Evolutionary conservation across 2,113 vertebrate genomes (phyloP).

Genomic region (Taurulus bubalis): DNA sequence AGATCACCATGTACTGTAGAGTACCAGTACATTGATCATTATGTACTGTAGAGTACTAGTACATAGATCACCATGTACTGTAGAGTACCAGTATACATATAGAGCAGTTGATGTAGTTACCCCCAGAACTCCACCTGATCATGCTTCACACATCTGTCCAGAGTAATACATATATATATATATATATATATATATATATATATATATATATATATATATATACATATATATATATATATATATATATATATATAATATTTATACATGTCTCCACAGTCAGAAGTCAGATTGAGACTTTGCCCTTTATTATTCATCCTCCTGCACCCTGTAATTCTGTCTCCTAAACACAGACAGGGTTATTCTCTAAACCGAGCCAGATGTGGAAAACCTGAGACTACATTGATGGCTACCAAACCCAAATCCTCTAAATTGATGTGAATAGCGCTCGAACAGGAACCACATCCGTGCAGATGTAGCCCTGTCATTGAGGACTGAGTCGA

Average conservation of each 20-base stretch:
- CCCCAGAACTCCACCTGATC: conserved; percentile 1
- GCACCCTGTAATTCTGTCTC: conserved; percentile 44
- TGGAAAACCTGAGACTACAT: conserved; percentile 50
- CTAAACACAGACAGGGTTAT: conserved; percentile 16
- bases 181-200: too few species aligned
- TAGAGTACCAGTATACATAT: too few species aligned
- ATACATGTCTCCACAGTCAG: conserved; percentile 8
- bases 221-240: too few species aligned
- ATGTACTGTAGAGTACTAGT: too few species aligned
- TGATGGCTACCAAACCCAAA: conserved; percentile 8
- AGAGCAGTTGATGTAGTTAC: conserved; percentile 19
- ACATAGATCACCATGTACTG: too few species aligned
- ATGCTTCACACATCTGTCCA: conserved; percentile 11
- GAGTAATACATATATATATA: background rate
- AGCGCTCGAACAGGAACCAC: conserved; percentile 21
- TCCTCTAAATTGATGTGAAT: conserved; percentile 25
- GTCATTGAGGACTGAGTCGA: conserved; percentile 21
- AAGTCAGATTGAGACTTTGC: conserved; percentile 5
- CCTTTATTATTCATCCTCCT: conserved; percentile 17
- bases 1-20: too few species aligned
- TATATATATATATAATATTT: too few species aligned
- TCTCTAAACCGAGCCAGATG: conserved; percentile 42
- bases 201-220: too few species aligned
- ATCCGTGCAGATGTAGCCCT: conserved; percentile 36
- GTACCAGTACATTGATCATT: too few species aligned